Evolutionary conservation across 2,797 vertebrate genomes (phyloP), one percentile per base, ranked within the genome.

Genomic region (Spinus olivaceus): DNA sequence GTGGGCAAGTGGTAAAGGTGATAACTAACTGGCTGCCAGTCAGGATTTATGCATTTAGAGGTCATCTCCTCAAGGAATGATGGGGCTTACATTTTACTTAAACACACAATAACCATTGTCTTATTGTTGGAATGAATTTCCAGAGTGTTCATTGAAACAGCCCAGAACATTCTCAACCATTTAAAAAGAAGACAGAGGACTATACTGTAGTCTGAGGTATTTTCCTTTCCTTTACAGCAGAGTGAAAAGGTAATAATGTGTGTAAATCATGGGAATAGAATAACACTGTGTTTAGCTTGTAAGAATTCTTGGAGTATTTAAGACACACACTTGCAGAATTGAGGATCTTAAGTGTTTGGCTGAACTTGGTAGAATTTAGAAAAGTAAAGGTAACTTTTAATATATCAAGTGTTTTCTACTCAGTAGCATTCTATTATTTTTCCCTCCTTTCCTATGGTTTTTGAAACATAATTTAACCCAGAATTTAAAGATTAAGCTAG

Each of bases 1-100:
- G 94, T 93, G 92, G 93, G 91, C 95, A 97, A 96, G 79, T 73
- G 95, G 91, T 78, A 91, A 92, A 95, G 95, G 90, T 87, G 86
- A 79, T 87, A 94, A 94, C 67, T 97, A 94, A 97, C 92, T 95
- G 97, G 81, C 83, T 96, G 93, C 67, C 88, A 79, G 73, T 61
- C 27, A 25, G 86, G 91, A 96, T 97, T 97, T 95, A 92, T 33
- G 41, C 17, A 27, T 96, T 94, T 83, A 89, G 81, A 92, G 86
- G 93, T 87, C 81, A 88, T 79, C 66, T 81, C 90, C 87, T 95
- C 64, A 66, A 77, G 18, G 88, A 87, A 90, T 95, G 90, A 97
- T 94, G 81, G 64, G 65, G 35, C 91, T 92, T 63, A 13, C 35
- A 44, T 87, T 86, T 94, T 87, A 49, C 49, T 93, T 83, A 70